These are phyloP conservation scores for Sander vitreus DNA, from an alignment of 2,113 vertebrate species.

Conservation along the genomic window DNA sequence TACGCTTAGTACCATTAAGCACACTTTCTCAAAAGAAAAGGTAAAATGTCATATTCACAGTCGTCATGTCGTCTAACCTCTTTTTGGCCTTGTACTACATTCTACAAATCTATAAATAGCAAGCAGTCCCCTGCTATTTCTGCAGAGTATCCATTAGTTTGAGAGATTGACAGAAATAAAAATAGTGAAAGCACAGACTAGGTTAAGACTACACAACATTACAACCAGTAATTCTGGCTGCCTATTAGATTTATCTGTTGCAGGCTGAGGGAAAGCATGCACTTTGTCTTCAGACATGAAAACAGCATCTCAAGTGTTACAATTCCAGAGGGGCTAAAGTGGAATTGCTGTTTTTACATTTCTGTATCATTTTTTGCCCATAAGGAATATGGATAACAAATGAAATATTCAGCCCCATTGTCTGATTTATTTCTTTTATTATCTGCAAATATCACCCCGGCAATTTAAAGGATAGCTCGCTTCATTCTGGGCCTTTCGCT, in stretches of 20 bases:
- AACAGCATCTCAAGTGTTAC: slow-evolving; percentile 85
- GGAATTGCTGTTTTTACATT: slow-evolving; percentile 90
- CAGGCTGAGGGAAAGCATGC: slow-evolving; percentile 77
- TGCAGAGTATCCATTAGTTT: slow-evolving; percentile 66
- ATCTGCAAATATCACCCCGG: slow-evolving; percentile 86
- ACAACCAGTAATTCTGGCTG: slow-evolving; percentile 85
- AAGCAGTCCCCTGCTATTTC: slow-evolving; percentile 53
- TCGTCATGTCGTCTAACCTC: slow-evolving; percentile 7
- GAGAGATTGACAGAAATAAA: slow-evolving; percentile 76
- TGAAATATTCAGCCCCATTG: slow-evolving; percentile 91
- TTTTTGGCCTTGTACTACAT: slow-evolving; percentile 51
- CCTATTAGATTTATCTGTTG: slow-evolving; percentile 85
- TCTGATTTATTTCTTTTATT: slow-evolving; percentile 93
- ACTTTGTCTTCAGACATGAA: slow-evolving; percentile 86
- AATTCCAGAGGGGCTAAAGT: slow-evolving; percentile 85
- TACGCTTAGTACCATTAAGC: neutral
- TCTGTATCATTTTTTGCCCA: slow-evolving; percentile 89
- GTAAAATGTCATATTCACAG: neutral
- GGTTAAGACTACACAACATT: slow-evolving; percentile 84
- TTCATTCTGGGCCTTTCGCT: slow-evolving; percentile 82
- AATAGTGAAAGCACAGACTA: slow-evolving; percentile 69
- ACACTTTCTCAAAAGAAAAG: neutral
- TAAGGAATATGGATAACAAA: slow-evolving; percentile 94
- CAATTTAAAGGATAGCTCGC: slow-evolving; percentile 87
- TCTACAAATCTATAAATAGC: slow-evolving; percentile 69